phyloP scores from a whole-genome alignment of 2,797 vertebrate species.

The Muraenolepis orangiensis region DNA sequence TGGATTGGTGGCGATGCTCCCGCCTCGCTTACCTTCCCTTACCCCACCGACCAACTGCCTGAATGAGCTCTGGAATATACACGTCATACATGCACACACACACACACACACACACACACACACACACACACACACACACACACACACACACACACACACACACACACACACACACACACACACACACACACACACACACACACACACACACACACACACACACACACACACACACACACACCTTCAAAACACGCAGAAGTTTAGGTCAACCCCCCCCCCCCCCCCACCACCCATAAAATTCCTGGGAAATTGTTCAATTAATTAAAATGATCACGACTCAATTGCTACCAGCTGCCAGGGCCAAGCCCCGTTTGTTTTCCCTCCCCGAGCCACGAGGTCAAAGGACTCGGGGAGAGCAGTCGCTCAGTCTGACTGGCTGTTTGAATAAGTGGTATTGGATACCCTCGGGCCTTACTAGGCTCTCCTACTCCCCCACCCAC shows the following conservation, averaged over 20 bases:
- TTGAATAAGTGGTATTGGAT: slow-evolving; percentile 93
- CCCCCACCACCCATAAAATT: slow-evolving; percentile 72
- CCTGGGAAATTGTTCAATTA: slow-evolving; percentile 88
- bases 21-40: slow-evolving; percentile 11
- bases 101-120: slow-evolving; percentile 9
- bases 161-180: neutral
- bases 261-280: slow-evolving; percentile 61
- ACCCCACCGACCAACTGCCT: slow-evolving; percentile 19
- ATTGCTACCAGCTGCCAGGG: slow-evolving; percentile 89
- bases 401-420: slow-evolving; percentile 82
- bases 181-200: slow-evolving; percentile 51
- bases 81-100: slow-evolving; percentile 62
- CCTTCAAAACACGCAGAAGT: too few species aligned
- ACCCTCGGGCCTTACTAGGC: slow-evolving; percentile 69
- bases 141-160: slow-evolving; percentile 57
- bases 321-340: slow-evolving; percentile 87
- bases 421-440: slow-evolving; percentile 87
- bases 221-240: neutral
- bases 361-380: slow-evolving; percentile 88
- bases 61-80: slow-evolving; percentile 61
- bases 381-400: slow-evolving; percentile 80
- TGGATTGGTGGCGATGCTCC: neutral
- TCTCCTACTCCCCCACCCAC: slow-evolving; percentile 42
- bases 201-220: slow-evolving; percentile 29
- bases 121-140: slow-evolving; percentile 20